Base-by-base conservation (phyloP, 2,888 invertebrate genomes). In the Fragum sueziense region DNA sequence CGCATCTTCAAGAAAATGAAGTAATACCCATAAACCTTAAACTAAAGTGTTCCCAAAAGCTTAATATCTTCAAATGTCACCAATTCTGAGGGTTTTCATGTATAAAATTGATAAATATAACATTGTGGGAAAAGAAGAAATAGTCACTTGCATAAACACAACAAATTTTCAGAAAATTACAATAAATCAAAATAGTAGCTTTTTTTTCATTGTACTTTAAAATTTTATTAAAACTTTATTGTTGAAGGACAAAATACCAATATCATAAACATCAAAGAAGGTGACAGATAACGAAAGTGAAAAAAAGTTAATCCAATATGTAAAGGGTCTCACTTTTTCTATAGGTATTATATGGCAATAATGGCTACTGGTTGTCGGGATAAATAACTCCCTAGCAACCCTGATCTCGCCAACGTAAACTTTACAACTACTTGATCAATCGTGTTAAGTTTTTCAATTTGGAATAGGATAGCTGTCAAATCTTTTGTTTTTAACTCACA, bases 351-450 rank as follows among this genome's bases (percentile, higher is more conserved):
- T 70, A 34, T 57, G 25, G 47, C 69, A 31, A 69, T 69, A 69
- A 69, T 70, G 54, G 70, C 70, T 76, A 54, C 69, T 68, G 73
- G 82, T 82, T 52, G 73, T 73, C 73, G 79, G n/a, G 70, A 74
- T 82, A 82, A 82, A 82, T 82, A 79, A 79, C 41, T 52, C 78
- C 82, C 29, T 82, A 70, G 70, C 65, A 52, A 82, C 82, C n/a
- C 70, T 57, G 65, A 65, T 65, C 65, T 41, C 22, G 65, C 41
- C 41, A 65, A 25, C 17, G 65, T 65, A 37, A 65, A 65, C 65
- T 65, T 65, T 65, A 41, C 25, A 27, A 65, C 65, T 22, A 41
- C 65, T 65, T 41, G 34, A 65, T 65, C 71, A 71, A 41, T 54
- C 34, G 37, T 65, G 41, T 69, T 57, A 20, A 31, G n/a, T 70